Evolutionary conservation across 2,113 vertebrate species (phyloP).

Genomic region (Lophochroa leadbeateri): DNA sequence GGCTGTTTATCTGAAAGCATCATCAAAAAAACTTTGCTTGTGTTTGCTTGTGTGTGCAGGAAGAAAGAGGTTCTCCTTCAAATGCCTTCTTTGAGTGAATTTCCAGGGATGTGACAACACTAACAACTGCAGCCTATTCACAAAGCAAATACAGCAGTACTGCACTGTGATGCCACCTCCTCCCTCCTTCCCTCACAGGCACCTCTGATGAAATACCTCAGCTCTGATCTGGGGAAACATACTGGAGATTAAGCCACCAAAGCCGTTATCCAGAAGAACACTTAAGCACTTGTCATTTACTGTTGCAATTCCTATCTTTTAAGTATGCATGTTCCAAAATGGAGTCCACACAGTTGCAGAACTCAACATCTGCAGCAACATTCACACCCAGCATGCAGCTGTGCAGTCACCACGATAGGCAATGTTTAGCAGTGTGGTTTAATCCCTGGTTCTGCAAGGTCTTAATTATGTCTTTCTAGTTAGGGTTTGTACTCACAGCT

Average conservation of each 20-base stretch:
- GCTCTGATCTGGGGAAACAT: background rate
- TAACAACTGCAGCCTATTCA: background rate
- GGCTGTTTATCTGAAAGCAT: conserved; percentile 14
- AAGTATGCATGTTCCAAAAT: background rate
- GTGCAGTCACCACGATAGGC: accelerated
- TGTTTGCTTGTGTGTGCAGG: background rate
- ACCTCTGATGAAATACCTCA: background rate
- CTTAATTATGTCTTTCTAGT: background rate
- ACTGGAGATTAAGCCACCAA: background rate
- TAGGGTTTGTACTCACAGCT: background rate
- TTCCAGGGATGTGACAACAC: background rate
- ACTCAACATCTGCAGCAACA: background rate
- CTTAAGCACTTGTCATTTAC: background rate
- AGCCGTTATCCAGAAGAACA: background rate
- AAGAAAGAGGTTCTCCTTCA: conserved; percentile 27
- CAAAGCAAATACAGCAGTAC: background rate
- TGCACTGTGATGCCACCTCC: background rate
- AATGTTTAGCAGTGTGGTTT: background rate
- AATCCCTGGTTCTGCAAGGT: background rate
- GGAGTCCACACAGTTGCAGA: background rate
- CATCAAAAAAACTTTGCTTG: background rate
- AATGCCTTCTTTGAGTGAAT: background rate
- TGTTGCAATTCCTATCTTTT: background rate
- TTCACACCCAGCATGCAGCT: background rate
- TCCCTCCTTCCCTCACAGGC: background rate